phyloP scores from a whole-genome alignment of 2,888 invertebrate genomes.

The Idaea biselata region DNA sequence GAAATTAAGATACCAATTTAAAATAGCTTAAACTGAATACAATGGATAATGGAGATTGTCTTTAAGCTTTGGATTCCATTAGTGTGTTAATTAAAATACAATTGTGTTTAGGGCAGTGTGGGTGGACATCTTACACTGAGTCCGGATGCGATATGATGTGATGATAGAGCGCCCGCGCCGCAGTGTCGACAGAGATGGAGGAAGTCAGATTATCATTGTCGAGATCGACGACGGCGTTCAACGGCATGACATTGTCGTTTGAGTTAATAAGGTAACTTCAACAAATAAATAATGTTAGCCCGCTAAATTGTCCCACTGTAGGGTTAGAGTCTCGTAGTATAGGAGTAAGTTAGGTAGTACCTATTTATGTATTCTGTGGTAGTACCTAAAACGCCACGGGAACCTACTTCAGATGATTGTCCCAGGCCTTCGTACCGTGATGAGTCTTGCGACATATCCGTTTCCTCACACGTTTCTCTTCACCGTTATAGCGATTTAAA shows the following conservation, averaged over 20 bases:
- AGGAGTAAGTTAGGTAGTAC: too few relatives aligned
- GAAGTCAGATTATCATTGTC: not conserved
- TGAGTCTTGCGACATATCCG: too few relatives aligned
- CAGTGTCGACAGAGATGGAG: not conserved
- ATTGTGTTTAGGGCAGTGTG: not conserved
- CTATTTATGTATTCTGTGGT: too few relatives aligned
- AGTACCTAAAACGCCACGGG: too few relatives aligned
- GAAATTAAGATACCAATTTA: conserved; percentile 18
- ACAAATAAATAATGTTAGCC: too few relatives aligned
- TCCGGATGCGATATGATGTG: not conserved
- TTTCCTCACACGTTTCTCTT: too few relatives aligned
- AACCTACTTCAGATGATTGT: too few relatives aligned
- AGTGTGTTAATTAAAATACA: not conserved
- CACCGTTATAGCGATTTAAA: too few relatives aligned
- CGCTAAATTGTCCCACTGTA: too few relatives aligned
- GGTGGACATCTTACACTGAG: not conserved
- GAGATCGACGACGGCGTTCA: not conserved
- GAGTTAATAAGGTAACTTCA: not conserved
- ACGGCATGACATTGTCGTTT: not conserved
- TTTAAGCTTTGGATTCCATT: not conserved
- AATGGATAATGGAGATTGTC: conserved; percentile 18
- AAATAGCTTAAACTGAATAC: conserved; percentile 24
- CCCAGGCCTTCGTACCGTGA: too few relatives aligned
- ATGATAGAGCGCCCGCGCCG: not conserved
- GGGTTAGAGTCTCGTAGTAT: too few relatives aligned